phyloP scores from a whole-genome alignment of 2,797 vertebrate genomes.

The Jordanella pulchra region DNA sequence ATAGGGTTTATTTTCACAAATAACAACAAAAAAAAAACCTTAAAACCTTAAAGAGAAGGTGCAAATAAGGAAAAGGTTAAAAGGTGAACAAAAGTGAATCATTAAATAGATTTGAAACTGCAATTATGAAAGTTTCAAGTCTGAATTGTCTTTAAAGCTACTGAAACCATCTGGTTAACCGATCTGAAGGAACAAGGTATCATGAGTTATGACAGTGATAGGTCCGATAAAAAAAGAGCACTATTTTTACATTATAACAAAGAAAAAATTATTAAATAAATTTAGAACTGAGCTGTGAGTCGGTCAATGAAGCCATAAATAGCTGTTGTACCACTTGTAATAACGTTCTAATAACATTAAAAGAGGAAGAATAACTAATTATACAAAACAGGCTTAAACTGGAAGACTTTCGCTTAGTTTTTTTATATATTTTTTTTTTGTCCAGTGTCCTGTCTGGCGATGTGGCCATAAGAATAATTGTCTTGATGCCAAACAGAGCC shows the following conservation, averaged over 20 bases:
- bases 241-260: neutral
- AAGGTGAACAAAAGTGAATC: neutral
- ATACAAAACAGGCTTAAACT: no score
- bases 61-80: no score
- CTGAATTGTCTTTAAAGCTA: neutral
- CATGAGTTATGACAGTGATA: neutral
- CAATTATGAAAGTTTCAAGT: neutral
- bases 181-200: neutral
- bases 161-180: neutral
- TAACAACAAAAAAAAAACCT: neutral
- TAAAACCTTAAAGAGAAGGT: neutral
- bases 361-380: no score
- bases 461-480: no score
- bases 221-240: neutral
- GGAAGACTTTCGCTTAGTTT: no score
- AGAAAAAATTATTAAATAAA: neutral
- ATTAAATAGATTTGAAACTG: neutral
- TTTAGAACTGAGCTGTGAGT: neutral
- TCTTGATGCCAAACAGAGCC: no score
- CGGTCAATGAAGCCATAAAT: neutral
- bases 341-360: no score
- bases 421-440: no score
- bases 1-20: neutral
- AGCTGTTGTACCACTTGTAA: no score
- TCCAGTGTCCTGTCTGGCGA: no score